Evolutionary conservation across 2,797 vertebrate species (phyloP), one percentile per base, ranked within the genome.

Genomic region (Premnoplex brunnescens): DNA sequence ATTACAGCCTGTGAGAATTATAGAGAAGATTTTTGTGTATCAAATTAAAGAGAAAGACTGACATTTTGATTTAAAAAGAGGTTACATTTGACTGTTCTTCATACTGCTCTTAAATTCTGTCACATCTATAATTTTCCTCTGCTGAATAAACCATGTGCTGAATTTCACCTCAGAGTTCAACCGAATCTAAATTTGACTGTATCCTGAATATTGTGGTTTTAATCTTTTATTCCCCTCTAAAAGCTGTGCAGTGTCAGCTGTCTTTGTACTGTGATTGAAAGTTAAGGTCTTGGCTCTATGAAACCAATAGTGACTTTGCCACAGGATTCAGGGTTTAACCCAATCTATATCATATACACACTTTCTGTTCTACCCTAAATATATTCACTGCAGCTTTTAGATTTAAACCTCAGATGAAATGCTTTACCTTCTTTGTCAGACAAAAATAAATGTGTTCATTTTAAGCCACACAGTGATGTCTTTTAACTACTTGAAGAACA

Each of bases 121-220:
- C 56, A 52, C 19, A 54, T 81, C 36, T 93, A 27, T 79, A 43
- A 94, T 95, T 94, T 96, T 82, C 84, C 37, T 91, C 37, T 82
- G 32, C 39, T 88, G 78, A 79, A 71, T 87, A 93, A 94, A 85
- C 48, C 48, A 63, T 18, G 26, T 85, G 26, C 68, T 82, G 74
- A 56, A 82, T 89, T 48, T 85, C 59, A 95, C 28, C 71, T 77
- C 54, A 67, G 75, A 60, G 75, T 92, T 94, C 78, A 89, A 14
- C 14, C 89, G 41, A 82, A 85, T 79, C 32, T 62, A 91, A 82
- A 89, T 37, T 79, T 64, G 24, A 71, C 20, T 51, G 10, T 44
- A n/a, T 69, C 14, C 49, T 82, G 60, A 91, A 76, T 58, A 67
- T 26, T 43, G 67, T 74, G 36, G 24, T 75, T 86, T 58, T 49